Conservation (phyloP, 1,140 invertebrate genomes). For the Lordiphosa mommai region DNA sequence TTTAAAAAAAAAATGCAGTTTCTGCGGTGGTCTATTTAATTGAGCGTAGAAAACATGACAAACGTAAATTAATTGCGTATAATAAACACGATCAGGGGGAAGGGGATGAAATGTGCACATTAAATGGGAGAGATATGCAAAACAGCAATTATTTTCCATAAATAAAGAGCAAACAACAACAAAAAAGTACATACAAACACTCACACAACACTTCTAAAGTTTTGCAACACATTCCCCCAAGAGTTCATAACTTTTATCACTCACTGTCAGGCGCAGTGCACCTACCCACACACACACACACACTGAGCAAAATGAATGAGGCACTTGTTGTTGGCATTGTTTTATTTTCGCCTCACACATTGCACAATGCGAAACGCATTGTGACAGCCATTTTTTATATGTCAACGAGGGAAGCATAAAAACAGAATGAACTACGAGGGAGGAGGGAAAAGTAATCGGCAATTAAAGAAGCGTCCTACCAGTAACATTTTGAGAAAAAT, state of each 20-base stretch:
- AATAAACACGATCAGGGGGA: constrained; percentile 10
- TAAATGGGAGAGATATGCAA: constrained; percentile 17
- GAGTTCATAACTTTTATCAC: constrained; percentile 71
- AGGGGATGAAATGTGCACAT: neutral
- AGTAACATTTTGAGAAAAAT: too few relatives aligned
- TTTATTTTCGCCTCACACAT: constrained; percentile 32
- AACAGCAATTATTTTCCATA: constrained; percentile 41
- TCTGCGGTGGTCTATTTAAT: constrained; percentile 28
- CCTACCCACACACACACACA: constrained; percentile 5
- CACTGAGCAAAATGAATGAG: neutral
- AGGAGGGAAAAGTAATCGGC: constrained; percentile 5
- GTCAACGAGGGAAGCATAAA: constrained; percentile 28
- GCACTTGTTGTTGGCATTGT: constrained; percentile 25
- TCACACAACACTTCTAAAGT: constrained; percentile 34
- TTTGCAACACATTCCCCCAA: constrained; percentile 29
- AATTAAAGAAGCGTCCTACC: too few relatives aligned
- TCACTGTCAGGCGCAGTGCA: constrained; percentile 53
- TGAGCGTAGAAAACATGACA: constrained; percentile 28
- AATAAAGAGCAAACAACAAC: constrained; percentile 14
- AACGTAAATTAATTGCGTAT: constrained; percentile 44
- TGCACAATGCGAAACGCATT: constrained; percentile 47
- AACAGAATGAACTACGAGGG: constrained; percentile 8
- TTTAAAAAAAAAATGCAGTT: neutral
- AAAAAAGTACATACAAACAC: constrained; percentile 15
- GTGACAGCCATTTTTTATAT: constrained; percentile 53